These are phyloP conservation scores for Drosophila recens DNA, from an alignment of 2,888 invertebrate genomes.

Conservation along the genomic window DNA sequence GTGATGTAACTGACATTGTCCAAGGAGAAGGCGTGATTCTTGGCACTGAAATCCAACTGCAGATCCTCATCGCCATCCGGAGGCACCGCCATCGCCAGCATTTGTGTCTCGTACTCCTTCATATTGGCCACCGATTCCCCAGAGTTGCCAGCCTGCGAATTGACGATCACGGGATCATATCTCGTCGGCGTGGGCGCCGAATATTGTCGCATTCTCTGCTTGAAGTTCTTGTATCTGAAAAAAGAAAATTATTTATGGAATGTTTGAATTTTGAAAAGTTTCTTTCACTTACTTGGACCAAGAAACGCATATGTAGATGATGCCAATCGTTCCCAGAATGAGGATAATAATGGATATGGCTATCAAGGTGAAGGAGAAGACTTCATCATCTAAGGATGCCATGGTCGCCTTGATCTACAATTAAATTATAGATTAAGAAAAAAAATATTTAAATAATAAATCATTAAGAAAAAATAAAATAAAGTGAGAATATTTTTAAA, in stretches of 20 bases:
- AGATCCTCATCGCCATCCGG: constrained; percentile 93
- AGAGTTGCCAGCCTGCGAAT: constrained; percentile 85
- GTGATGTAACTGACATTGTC: constrained; percentile 96
- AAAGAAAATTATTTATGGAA: neutral
- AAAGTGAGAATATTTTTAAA: too few relatives aligned
- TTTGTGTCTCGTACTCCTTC: constrained; percentile 97
- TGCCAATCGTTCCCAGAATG: constrained; percentile 93
- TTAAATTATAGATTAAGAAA: neutral
- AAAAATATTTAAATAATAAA: too few relatives aligned
- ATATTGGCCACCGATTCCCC: constrained; percentile 87
- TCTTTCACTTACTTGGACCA: constrained; percentile 92
- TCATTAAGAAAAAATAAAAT: too few relatives aligned
- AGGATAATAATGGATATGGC: constrained; percentile 95
- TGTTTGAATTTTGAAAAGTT: too few relatives aligned
- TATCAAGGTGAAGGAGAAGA: constrained; percentile 95
- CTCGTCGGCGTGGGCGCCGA: constrained; percentile 88
- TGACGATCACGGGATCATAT: constrained; percentile 89
- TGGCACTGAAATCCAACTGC: constrained; percentile 94
- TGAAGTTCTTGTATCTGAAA: constrained; percentile 93
- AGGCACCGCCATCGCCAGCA: constrained; percentile 95
- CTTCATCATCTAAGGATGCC: constrained; percentile 87
- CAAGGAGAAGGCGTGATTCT: constrained; percentile 94
- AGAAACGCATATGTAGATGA: constrained; percentile 96
- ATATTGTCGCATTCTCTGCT: constrained; percentile 92
- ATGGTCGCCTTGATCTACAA: constrained; percentile 86